These are phyloP conservation scores for Halichoerus grypus DNA, from an alignment of 2,113 vertebrate species.

Conservation along the genomic window DNA sequence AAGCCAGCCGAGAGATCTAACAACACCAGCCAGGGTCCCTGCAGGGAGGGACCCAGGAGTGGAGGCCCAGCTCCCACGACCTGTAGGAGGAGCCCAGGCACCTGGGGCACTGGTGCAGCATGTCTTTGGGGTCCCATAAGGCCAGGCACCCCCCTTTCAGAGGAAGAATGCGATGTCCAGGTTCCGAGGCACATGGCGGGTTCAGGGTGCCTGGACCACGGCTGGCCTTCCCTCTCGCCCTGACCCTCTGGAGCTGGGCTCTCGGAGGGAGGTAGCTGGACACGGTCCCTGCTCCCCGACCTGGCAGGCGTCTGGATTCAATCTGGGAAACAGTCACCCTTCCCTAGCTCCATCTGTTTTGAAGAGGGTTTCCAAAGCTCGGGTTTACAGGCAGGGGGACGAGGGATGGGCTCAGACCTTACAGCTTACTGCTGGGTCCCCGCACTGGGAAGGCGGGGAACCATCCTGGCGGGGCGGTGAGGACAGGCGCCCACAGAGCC, in stretches of 20 bases:
- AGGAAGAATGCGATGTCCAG: fast-evolving
- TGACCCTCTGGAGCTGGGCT: neutral
- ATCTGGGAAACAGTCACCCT: neutral
- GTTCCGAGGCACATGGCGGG: neutral
- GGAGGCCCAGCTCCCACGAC: neutral
- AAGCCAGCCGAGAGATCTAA: neutral
- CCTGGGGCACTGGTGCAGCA: fast-evolving
- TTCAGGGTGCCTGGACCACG: neutral
- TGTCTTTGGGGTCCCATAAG: neutral
- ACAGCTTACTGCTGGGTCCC: neutral
- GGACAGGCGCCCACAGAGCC: neutral
- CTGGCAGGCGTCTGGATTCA: fast-evolving
- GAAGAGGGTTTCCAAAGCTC: neutral
- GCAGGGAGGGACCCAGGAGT: neutral
- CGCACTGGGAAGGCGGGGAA: neutral
- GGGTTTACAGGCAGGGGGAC: fast-evolving
- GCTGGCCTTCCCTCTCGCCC: fast-evolving
- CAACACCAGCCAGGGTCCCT: neutral
- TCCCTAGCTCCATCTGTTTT: fast-evolving
- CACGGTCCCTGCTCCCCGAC: fast-evolving
- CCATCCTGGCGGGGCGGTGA: fast-evolving
- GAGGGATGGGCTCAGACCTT: too few relatives aligned
- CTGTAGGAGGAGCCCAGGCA: neutral
- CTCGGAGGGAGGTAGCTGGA: fast-evolving
- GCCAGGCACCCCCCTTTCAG: neutral